Evolutionary conservation across 2,888 invertebrate genomes (phyloP), one percentile per base, ranked within the genome.

Genomic region (Plagodis dolabraria): DNA sequence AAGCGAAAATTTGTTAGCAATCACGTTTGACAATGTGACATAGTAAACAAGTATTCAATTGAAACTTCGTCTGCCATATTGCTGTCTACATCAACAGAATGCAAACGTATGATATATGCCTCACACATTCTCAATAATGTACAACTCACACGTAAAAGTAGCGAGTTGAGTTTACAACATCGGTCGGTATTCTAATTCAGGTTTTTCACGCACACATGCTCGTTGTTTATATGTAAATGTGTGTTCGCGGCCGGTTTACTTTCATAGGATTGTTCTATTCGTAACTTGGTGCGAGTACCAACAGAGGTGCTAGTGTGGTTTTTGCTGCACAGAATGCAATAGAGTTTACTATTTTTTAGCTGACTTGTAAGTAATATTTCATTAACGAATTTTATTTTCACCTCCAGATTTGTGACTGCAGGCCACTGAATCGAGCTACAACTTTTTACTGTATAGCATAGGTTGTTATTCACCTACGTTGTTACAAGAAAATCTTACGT

Each of bases 11-110:
- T 22, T 22, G 22, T 22, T 22, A 2, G 22, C 22, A 22, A 22
- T 22, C 22, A 22, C 22, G 22, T 4, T 22, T 22, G 4, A 22
- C 22, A 68, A 77, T 73, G 74, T 88, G 86, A 86, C 87, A 87
- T 82, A 85, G 82, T 87, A 85, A 83, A 85, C 83, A 83, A 83
- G 77, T 82, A 82, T 84, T 81, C 81, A 74, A 75, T 57, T 49
- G 68, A 68, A 69, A 74, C 62, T 33, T 35, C 74, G 72, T 63
- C 77, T 74, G 77, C 79, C 77, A 77, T 76, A 75, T 79, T 75
- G 74, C 74, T 79, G 77, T 77, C 74, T 77, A 84, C 83, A 79
- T 71, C 73, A 70, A 72, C 63, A 70, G 76, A 81, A 85, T 87
- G 84, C 79, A 83, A 85, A 88, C 85, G 76, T 80, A 74, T 76